phyloP scores from a whole-genome alignment of 92 coral and sea anemone species.

The Hydrozoanthus gracilis region DNA sequence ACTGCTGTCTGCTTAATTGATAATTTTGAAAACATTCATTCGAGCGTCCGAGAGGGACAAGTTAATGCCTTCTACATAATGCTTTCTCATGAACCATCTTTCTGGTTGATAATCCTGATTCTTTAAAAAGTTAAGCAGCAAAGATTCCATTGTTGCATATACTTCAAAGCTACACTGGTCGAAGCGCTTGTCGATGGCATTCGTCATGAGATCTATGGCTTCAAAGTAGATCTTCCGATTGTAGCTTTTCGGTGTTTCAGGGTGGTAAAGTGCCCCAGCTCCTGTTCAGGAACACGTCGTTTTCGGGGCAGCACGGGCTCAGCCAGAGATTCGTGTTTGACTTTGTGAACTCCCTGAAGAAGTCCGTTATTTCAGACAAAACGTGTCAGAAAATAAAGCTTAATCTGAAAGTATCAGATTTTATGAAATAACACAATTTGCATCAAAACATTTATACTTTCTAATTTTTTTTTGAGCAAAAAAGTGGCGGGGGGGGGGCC shows the following conservation, averaged over 20 bases:
- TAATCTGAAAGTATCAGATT: constrained; percentile 29
- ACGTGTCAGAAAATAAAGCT: background rate
- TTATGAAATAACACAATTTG: constrained; percentile 30
- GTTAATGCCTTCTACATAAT: constrained; percentile 67
- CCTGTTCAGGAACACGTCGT: constrained; percentile 70
- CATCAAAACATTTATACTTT: constrained; percentile 29
- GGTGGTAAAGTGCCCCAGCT: constrained; percentile 66
- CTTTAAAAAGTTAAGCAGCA: constrained; percentile 54
- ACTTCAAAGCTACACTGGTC: constrained; percentile 70
- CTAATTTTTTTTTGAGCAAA: constrained; percentile 16
- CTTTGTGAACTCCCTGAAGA: constrained; percentile 50
- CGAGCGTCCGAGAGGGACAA: constrained; percentile 57
- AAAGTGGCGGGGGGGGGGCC: background rate
- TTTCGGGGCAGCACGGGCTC: constrained; percentile 70
- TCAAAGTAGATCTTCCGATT: constrained; percentile 69
- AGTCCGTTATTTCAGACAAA: too few relatives aligned
- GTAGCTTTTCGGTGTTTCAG: constrained; percentile 68
- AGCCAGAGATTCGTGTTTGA: constrained; percentile 61
- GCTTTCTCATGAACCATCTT: constrained; percentile 51
- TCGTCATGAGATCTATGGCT: constrained; percentile 69
- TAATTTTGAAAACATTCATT: constrained; percentile 61
- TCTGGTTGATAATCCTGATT: constrained; percentile 68
- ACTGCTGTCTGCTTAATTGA: constrained; percentile 45
- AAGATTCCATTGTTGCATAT: constrained; percentile 69
- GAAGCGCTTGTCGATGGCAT: constrained; percentile 75